Evolutionary conservation across 2,888 invertebrate genomes (phyloP).

Genomic region (Synergus umbraculus): DNA sequence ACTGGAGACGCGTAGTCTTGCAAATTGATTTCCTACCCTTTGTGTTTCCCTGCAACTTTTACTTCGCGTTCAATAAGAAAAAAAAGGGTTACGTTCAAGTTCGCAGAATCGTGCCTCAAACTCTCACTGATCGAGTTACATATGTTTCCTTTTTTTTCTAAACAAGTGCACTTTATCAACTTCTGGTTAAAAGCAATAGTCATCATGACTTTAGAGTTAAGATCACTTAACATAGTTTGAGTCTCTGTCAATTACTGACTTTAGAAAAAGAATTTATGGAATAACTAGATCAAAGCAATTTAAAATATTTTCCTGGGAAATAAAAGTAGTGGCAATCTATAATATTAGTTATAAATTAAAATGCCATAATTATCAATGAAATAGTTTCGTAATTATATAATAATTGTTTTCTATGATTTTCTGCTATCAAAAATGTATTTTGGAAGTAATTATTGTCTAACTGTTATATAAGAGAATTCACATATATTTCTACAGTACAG

Average conservation of each 20-base stretch:
- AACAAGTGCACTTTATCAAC: neutral
- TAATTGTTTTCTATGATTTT: neutral
- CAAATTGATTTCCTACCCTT: slow-evolving; percentile 36
- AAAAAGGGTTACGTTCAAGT: slow-evolving; percentile 24
- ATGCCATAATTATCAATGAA: neutral
- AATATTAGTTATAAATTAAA: neutral
- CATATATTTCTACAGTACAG: no score
- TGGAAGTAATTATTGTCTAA: no score
- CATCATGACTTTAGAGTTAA: slow-evolving; percentile 12
- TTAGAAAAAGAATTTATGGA: neutral
- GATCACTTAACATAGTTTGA: slow-evolving; percentile 25
- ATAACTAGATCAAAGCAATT: slow-evolving; percentile 17
- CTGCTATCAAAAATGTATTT: neutral
- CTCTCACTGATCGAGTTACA: neutral
- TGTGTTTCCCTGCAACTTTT: slow-evolving; percentile 8
- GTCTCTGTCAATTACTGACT: neutral
- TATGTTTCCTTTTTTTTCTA: neutral
- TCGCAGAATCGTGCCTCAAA: neutral
- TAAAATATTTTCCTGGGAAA: neutral
- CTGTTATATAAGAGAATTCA: no score
- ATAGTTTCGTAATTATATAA: neutral
- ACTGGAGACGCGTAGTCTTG: slow-evolving; percentile 1
- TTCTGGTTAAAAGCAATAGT: slow-evolving; percentile 1
- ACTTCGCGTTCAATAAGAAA: slow-evolving; percentile 6
- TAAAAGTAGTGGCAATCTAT: neutral